These are phyloP conservation scores for Xiphophorus maculatus DNA, from an alignment of 2,113 vertebrate species.

Conservation along the genomic window DNA sequence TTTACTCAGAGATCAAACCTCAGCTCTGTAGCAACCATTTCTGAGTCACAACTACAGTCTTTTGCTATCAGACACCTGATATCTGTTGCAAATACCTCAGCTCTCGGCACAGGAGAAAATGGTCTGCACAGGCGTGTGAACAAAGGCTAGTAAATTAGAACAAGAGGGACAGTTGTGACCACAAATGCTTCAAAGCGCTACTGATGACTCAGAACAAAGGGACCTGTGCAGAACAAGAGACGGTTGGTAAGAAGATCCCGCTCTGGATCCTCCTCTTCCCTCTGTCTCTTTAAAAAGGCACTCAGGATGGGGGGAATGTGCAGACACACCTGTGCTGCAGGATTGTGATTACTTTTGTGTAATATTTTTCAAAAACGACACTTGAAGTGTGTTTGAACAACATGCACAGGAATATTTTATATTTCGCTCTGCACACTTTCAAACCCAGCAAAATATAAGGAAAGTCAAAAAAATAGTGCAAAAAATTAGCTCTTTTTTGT, in stretches of 20 bases:
- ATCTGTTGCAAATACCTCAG: constrained; percentile 44
- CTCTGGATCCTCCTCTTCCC: constrained; percentile 38
- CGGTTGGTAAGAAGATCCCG: constrained; percentile 72
- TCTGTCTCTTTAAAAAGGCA: constrained; percentile 60
- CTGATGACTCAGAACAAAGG: constrained; percentile 72
- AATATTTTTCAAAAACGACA: constrained; percentile 37
- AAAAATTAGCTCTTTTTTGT: constrained; percentile 56
- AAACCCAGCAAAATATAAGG: constrained; percentile 20
- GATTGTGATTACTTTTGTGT: constrained; percentile 34
- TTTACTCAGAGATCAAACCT: constrained; percentile 49
- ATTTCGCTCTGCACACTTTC: constrained; percentile 31
- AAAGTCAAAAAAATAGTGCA: constrained; percentile 73
- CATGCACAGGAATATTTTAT: constrained; percentile 26
- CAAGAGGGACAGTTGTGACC: constrained; percentile 44
- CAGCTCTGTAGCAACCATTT: constrained; percentile 22
- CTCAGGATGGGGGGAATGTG: constrained; percentile 55
- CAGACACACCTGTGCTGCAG: constrained; percentile 65
- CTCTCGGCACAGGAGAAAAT: constrained; percentile 17
- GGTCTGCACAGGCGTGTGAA: constrained; percentile 54
- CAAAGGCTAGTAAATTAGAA: constrained; percentile 68
- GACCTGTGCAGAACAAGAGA: constrained; percentile 57
- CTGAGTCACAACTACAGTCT: constrained; percentile 21
- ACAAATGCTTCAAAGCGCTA: constrained; percentile 74
- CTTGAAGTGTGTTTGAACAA: constrained; percentile 44
- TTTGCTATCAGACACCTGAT: constrained; percentile 50